phyloP scores from a whole-genome alignment of 2,113 vertebrate species.

The Salvelinus alpinus region DNA sequence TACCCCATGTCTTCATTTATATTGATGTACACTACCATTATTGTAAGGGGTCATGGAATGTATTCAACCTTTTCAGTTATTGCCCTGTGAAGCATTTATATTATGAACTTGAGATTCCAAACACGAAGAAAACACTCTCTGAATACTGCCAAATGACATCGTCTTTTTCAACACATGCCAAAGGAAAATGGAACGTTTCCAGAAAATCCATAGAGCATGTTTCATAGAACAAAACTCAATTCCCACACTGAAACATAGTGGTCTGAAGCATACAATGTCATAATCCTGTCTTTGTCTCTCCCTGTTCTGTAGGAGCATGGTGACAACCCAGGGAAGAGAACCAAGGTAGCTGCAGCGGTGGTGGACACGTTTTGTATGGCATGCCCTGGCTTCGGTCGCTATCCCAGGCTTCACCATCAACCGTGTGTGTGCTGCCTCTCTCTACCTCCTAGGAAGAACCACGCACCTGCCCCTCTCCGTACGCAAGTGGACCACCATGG shows the following conservation, averaged over 20 bases:
- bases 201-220: background rate
- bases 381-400: slow-evolving; percentile 90
- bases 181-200: background rate
- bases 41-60: no score
- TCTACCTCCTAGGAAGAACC: slow-evolving; percentile 79
- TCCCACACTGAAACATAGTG: background rate
- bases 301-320: slow-evolving; percentile 65
- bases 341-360: slow-evolving; percentile 77
- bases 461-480: slow-evolving; percentile 85
- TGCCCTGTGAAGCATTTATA: no score
- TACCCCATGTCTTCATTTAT: no score
- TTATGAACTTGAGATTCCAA: no score
- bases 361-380: slow-evolving; percentile 97
- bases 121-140: no score
- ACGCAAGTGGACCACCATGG: slow-evolving; percentile 92
- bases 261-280: background rate
- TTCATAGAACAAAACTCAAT: background rate
- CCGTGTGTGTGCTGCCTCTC: slow-evolving; percentile 86
- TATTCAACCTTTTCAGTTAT: no score
- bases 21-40: no score
- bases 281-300: slow-evolving; percentile 5
- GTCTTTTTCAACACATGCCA: background rate
- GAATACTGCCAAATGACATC: background rate
- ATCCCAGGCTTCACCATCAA: slow-evolving; percentile 96
- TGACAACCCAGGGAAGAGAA: slow-evolving; percentile 68